Evolutionary conservation across 1,140 invertebrate genomes (phyloP), one percentile per base, ranked within the genome.

Genomic region (Ceratosolen solmsi): DNA sequence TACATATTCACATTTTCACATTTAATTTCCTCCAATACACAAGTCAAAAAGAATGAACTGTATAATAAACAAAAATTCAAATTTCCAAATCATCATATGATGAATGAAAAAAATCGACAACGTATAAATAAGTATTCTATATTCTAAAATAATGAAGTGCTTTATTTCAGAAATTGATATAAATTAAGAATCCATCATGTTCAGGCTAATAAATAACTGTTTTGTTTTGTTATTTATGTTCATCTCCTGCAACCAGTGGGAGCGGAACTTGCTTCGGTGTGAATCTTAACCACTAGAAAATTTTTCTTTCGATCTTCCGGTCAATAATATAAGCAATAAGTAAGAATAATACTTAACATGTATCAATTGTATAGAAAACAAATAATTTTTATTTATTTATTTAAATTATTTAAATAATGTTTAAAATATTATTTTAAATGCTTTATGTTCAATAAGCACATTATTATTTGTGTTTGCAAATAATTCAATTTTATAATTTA

Each of bases 171-270:
- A 77, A 77, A 77, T 77, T 17, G 38, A 63, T 25, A 77, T 77
- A 65, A 65, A 77, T 77, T 58, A 77, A 49, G 74, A 77, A 58
- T 15, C 41, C 58, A 77, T 77, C 58, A 65, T 38, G 38, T n/a
- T 15, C 58, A 65, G 58, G 74, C 41, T 41, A 77, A 77, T 77
- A 77, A 76, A 60, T 56, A 56, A 58, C 51, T 33, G 46, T 7
- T n/a, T n/a, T 51, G 4, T 58, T 22, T 30, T 30, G 30, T 36
- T 41, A 13, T 20, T 33, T 51, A 38, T 20, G 25, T 74, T 74
- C 30, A 72, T 51, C 70, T 25, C 70, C 70, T 75, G n/a, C 22
- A 20, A 20, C 11, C 0, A 1, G 27, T 2, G 25, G n/a, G 30
- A 30, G 5, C 36, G 1, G n/a, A n/a, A n/a, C n/a, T n/a, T n/a